Evolutionary conservation across 1,140 invertebrate genomes (phyloP).

Genomic region (Achatina immaculata): DNA sequence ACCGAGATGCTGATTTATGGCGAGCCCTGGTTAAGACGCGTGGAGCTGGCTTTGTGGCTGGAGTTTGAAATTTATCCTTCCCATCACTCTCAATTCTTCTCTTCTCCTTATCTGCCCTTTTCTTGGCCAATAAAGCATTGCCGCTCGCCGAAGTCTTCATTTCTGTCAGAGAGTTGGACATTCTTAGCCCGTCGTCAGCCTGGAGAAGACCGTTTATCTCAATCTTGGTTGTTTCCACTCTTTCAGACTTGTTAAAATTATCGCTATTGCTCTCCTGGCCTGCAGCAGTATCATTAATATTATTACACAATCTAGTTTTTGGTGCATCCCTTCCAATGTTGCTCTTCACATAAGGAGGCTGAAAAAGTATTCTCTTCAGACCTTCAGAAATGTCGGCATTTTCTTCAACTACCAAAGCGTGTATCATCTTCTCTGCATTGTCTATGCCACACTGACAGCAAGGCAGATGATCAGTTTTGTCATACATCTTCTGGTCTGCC

Average conservation of each 20-base stretch:
- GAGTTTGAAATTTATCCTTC: no score
- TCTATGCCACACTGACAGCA: no score
- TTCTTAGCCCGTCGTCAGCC: neutral
- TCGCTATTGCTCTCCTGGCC: neutral
- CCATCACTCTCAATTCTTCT: neutral
- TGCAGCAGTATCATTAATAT: neutral
- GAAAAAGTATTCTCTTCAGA: constrained; percentile 62
- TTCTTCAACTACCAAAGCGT: constrained; percentile 44
- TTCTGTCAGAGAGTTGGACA: constrained; percentile 19
- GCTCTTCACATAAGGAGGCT: constrained; percentile 60
- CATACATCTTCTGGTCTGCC: no score
- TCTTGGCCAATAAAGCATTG: constrained; percentile 25
- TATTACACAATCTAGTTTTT: neutral
- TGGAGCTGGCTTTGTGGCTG: no score
- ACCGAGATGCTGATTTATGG: neutral
- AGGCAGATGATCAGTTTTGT: no score
- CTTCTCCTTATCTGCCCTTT: neutral
- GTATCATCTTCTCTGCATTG: no score
- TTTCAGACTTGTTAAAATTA: neutral
- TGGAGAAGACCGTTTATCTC: constrained; percentile 29
- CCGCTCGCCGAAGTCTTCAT: constrained; percentile 32
- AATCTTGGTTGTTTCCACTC: neutral
- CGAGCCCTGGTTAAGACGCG: no score
- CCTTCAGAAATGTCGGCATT: constrained; percentile 44
- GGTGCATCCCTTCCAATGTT: constrained; percentile 26